Evolutionary conservation across 2,113 vertebrate species (phyloP).

Genomic region (Macaca mulatta): DNA sequence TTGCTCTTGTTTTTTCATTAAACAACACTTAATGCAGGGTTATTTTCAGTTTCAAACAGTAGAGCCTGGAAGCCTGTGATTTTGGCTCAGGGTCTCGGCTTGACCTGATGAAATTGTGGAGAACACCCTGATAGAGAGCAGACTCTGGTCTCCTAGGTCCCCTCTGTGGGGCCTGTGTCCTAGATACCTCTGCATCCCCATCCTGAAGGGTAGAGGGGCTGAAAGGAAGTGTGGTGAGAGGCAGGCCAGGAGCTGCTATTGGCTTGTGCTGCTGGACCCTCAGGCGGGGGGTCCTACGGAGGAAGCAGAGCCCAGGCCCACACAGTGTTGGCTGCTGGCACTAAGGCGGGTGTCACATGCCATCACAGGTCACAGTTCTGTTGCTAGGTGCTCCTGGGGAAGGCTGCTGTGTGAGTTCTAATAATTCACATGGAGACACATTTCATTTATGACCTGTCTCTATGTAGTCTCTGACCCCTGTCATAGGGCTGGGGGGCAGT

Average conservation of each 20-base stretch:
- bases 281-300: accelerated
- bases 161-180: neutral
- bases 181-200: neutral
- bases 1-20: neutral
- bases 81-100: neutral
- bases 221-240: neutral
- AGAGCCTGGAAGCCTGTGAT: neutral
- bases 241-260: neutral
- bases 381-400: neutral
- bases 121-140: neutral
- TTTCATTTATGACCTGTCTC: neutral
- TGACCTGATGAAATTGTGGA: neutral
- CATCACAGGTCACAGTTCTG: accelerated
- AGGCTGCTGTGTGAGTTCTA: neutral
- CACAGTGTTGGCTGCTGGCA: accelerated
- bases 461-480: neutral
- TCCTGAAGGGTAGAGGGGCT: neutral
- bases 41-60: neutral
- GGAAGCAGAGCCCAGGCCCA: neutral
- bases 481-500: accelerated
- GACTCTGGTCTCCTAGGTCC: neutral
- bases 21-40: neutral
- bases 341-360: neutral
- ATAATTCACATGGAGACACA: neutral
- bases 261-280: neutral